Evolutionary conservation across 2,113 vertebrate species (phyloP).

Genomic region (Oophaga pumilio): DNA sequence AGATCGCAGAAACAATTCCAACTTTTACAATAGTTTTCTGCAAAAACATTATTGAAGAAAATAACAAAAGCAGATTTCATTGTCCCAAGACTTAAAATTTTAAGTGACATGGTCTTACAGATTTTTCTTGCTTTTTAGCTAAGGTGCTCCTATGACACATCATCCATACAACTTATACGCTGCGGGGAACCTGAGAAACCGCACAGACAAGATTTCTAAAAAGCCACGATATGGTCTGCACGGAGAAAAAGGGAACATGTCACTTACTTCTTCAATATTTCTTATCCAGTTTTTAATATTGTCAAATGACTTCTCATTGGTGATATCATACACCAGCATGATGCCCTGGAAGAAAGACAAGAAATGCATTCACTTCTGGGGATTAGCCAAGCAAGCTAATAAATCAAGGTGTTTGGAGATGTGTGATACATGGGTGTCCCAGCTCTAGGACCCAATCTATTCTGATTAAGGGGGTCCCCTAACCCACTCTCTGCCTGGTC

Average conservation of each 20-base stretch:
- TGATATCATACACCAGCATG: slow-evolving; percentile 97
- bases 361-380: neutral
- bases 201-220: neutral
- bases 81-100: too few species aligned
- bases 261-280: slow-evolving; percentile 94
- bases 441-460: neutral
- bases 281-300: slow-evolving; percentile 99
- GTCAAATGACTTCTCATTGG: slow-evolving; percentile 97
- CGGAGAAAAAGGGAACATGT: neutral
- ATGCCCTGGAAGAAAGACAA: slow-evolving; percentile 79
- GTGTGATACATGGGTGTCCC: neutral
- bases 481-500: neutral
- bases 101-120: neutral
- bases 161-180: neutral
- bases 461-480: neutral
- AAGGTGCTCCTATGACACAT: neutral
- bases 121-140: neutral
- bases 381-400: neutral
- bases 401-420: too few species aligned
- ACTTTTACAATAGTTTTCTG: too few species aligned
- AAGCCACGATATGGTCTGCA: neutral
- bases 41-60: too few species aligned
- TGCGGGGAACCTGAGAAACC: neutral
- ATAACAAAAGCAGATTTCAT: too few species aligned
- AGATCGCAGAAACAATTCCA: too few species aligned